These are phyloP conservation scores for Eucriotettix oculatus DNA, from an alignment of 2,888 invertebrate genomes.

Conservation along the genomic window DNA sequence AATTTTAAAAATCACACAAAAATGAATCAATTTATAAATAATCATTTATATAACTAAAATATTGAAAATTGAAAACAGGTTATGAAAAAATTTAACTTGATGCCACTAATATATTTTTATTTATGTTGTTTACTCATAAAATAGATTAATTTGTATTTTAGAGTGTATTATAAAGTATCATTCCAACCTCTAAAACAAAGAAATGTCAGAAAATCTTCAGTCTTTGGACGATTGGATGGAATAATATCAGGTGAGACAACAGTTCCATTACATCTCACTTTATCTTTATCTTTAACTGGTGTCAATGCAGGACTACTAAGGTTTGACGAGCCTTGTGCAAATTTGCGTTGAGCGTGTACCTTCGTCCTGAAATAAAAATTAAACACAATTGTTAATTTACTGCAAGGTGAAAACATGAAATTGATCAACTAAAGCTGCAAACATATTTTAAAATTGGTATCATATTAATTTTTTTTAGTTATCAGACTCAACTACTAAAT, in stretches of 20 bases:
- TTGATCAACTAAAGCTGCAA: no score
- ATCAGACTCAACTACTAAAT: neutral
- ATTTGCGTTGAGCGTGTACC: conserved; percentile 75
- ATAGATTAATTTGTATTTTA: no score
- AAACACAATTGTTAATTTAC: neutral
- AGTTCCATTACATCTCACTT: conserved; percentile 16
- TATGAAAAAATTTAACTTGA: no score
- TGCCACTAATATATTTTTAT: no score
- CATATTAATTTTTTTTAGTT: neutral
- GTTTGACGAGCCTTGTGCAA: conserved; percentile 58
- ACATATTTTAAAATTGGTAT: neutral
- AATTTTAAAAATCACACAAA: neutral
- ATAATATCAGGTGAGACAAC: conserved; percentile 16
- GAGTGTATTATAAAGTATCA: no score
- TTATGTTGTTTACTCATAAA: no score
- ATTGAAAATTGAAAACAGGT: no score
- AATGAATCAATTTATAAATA: neutral
- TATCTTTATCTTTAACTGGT: conserved; percentile 42
- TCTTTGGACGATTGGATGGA: conserved; percentile 49
- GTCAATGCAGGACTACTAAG: conserved; percentile 36
- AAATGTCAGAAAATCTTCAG: conserved; percentile 74
- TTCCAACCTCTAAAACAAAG: conserved; percentile 59
- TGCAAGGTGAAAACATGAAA: no score
- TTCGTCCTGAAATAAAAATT: conserved; percentile 38
- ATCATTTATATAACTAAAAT: no score